Evolutionary conservation across 2,113 vertebrate species (phyloP).

Genomic region (Upupa epops): DNA sequence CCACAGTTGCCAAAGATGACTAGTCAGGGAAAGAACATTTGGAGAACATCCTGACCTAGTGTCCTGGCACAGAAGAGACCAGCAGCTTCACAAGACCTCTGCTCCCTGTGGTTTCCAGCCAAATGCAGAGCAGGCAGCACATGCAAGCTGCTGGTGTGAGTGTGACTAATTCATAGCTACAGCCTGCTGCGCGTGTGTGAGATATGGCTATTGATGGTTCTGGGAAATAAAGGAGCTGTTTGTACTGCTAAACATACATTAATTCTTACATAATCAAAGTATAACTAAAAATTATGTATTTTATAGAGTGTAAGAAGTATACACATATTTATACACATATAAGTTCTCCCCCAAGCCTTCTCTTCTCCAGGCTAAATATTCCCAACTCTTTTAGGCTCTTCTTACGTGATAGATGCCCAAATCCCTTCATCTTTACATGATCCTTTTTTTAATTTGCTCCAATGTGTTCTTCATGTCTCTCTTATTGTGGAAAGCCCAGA

Average conservation of each 20-base stretch:
- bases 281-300: not conserved
- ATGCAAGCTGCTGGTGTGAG: not conserved
- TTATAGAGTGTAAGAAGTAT: not conserved
- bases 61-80: not conserved
- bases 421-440: not conserved
- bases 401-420: not conserved
- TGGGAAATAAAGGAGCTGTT: not conserved
- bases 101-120: accelerated
- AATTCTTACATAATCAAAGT: not conserved
- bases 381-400: not conserved
- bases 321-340: not conserved
- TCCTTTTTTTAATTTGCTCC: not conserved
- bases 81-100: not conserved
- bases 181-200: accelerated
- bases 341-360: not conserved
- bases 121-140: accelerated
- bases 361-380: not conserved
- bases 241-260: not conserved
- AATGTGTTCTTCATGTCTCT: too few relatives aligned
- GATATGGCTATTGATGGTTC: not conserved
- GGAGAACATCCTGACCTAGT: too few relatives aligned
- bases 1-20: not conserved
- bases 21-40: too few relatives aligned
- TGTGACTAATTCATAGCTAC: accelerated
- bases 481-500: not conserved